A percentile compares a stretch with the other conserved stretches of the same genome.
Conservation (phyloP, 35 echinoderm and acorn worm species). For the Strongylocentrotus purpuratus region DNA sequence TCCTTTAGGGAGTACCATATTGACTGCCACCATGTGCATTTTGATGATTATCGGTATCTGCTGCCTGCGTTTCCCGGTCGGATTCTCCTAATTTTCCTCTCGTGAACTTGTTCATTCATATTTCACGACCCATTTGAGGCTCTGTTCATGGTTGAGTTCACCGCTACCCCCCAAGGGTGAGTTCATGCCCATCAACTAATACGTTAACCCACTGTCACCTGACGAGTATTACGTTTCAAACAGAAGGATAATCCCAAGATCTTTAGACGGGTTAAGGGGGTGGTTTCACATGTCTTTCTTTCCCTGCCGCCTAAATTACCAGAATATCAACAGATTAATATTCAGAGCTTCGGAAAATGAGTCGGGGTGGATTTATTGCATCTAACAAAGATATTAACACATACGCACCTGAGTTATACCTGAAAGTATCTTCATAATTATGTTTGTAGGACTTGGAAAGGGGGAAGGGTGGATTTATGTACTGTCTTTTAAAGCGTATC, state of each 20-base stretch:
- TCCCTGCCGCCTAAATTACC: no score
- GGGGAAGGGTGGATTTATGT: no score
- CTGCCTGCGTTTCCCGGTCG: background rate
- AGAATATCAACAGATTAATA: no score
- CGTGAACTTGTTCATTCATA: background rate
- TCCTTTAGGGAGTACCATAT: background rate
- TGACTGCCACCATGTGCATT: background rate
- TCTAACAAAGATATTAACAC: background rate
- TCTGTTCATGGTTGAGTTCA: background rate
- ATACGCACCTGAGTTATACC: no score
- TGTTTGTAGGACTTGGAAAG: no score
- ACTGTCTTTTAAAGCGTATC: no score
- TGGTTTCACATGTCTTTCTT: no score
- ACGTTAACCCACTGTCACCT: background rate
- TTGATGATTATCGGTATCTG: background rate
- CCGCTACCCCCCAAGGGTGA: background rate
- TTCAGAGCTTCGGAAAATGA: background rate
- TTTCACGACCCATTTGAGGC: conserved; percentile 1
- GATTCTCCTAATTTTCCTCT: background rate
- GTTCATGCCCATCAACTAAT: background rate
- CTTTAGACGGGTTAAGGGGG: no score
- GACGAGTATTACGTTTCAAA: background rate
- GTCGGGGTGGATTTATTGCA: background rate
- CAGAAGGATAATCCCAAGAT: no score
- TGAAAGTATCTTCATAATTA: no score